Conservation (phyloP, 2,888 invertebrate species). For the Carcina quercana region DNA sequence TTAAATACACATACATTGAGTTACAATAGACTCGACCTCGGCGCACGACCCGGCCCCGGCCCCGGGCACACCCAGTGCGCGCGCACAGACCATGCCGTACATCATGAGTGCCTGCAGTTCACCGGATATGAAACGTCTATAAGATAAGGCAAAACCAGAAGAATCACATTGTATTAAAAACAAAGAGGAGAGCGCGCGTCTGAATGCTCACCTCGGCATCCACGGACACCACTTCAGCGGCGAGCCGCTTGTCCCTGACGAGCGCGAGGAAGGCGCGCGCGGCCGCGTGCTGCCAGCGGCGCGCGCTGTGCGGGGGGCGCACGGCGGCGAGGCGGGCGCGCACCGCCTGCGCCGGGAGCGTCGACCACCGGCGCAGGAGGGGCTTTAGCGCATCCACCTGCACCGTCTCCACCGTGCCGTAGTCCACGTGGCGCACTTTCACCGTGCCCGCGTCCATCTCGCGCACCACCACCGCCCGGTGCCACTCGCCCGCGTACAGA, state of each 20-base stretch:
- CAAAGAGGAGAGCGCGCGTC: neutral
- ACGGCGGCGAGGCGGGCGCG: constrained; percentile 64
- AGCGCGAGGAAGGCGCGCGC: constrained; percentile 45
- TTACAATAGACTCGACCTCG: too few relatives aligned
- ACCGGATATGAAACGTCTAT: too few relatives aligned
- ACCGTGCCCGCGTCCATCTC: constrained; percentile 51
- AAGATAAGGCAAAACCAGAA: neutral
- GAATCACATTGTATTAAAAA: neutral
- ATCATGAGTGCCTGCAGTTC: too few relatives aligned
- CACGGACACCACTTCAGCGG: constrained; percentile 42
- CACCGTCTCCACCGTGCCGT: constrained; percentile 67
- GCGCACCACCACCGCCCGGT: constrained; percentile 64
- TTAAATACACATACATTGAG: too few relatives aligned
- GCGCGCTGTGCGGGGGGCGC: constrained; percentile 45
- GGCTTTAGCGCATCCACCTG: constrained; percentile 30
- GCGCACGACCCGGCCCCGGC: too few relatives aligned
- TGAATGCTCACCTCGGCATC: constrained; percentile 24
- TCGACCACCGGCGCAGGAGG: constrained; percentile 48
- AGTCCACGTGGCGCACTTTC: constrained; percentile 75
- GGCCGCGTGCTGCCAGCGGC: constrained; percentile 62
- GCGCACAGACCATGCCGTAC: too few relatives aligned
- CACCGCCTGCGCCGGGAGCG: constrained; percentile 65
- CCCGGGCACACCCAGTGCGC: too few relatives aligned
- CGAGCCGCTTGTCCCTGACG: constrained; percentile 43
- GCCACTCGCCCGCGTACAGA: constrained; percentile 62